Evolutionary conservation across 1,140 invertebrate genomes (phyloP), one percentile per base, ranked within the genome.

Genomic region (Eueides isabella): DNA sequence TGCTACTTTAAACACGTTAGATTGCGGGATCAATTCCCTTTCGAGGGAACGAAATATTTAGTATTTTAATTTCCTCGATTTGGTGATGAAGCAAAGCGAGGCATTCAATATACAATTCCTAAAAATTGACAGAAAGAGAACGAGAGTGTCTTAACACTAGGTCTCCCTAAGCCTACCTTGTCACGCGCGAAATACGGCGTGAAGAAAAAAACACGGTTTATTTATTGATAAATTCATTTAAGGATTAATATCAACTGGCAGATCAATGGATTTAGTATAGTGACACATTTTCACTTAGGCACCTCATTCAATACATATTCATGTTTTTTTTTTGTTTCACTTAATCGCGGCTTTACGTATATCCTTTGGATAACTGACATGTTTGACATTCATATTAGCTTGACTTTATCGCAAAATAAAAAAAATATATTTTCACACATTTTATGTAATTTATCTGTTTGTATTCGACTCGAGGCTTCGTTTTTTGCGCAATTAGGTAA

Each of bases 241-340:
- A 55, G 48, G 48, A 55, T 55, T 55, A 55, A 23, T 55, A 55
- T 55, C 48, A 55, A 55, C 19, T 44, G 41, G n/a, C 41, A 19
- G n/a, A 44, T 44, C 41, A 44, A 44, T n/a, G 41, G 7, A 23
- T 55, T 23, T 26, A 23, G n/a, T 55, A 55, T 55, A 23, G 19
- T 19, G 41, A 48, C 41, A 48, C 19, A n/a, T 48, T 48, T 19
- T 19, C 41, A 19, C n/a, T 48, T 48, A 48, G 41, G 0, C 41
- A 2, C 7, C 19, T 38, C 35, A 12, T 48, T 23, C n/a, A 48
- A 23, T 7, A 48, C 19, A 48, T 19, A 48, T 48, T n/a, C n/a
- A n/a, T n/a, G n/a, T n/a, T n/a, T n/a, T n/a, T 23, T 48, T 48
- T 23, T 48, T 19, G 5, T 19, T 48, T 48, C n/a, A 48, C 19